phyloP scores from a whole-genome alignment of 2,888 invertebrate genomes.

The Amblyteles armatorius region DNA sequence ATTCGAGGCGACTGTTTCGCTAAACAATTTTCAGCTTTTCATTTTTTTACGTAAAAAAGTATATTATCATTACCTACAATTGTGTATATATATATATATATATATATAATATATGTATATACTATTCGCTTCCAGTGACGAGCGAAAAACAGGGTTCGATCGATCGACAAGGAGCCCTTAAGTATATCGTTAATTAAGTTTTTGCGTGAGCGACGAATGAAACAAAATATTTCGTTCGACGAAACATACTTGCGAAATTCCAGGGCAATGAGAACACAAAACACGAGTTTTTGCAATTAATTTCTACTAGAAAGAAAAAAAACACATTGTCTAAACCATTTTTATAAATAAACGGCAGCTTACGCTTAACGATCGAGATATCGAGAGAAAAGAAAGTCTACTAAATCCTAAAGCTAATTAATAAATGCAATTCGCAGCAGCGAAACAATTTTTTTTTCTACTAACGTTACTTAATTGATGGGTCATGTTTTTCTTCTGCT shows the following conservation, averaged over 20 bases:
- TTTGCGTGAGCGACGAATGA: constrained; percentile 32
- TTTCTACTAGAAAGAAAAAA: constrained; percentile 4
- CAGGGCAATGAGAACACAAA: constrained; percentile 12
- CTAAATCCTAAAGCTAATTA: constrained; percentile 6
- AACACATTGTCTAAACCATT: constrained; percentile 13
- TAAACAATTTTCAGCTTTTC: constrained; percentile 1
- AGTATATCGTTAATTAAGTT: constrained; percentile 57
- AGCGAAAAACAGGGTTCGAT: constrained; percentile 23
- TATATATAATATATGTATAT: constrained; percentile 1
- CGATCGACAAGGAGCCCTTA: constrained; percentile 27
- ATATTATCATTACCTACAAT: constrained; percentile 52
- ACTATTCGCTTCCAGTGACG: constrained; percentile 19
- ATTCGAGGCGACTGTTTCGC: constrained; percentile 2
- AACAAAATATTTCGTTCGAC: constrained; percentile 5
- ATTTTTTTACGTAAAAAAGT: constrained; percentile 59
- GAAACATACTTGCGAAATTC: constrained; percentile 8
- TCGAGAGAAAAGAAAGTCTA: constrained; percentile 21
- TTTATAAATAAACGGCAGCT: not conserved
- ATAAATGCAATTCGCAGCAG: constrained; percentile 61
- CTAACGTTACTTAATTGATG: constrained; percentile 59
- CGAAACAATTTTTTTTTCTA: constrained; percentile 37
- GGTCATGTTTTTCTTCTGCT: constrained; percentile 56
- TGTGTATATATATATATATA: constrained; percentile 26
- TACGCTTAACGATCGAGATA: constrained; percentile 18
- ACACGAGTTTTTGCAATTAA: not conserved